Base-by-base conservation (phyloP, 1,140 invertebrate species). In the Brachionus angularis region DNA sequence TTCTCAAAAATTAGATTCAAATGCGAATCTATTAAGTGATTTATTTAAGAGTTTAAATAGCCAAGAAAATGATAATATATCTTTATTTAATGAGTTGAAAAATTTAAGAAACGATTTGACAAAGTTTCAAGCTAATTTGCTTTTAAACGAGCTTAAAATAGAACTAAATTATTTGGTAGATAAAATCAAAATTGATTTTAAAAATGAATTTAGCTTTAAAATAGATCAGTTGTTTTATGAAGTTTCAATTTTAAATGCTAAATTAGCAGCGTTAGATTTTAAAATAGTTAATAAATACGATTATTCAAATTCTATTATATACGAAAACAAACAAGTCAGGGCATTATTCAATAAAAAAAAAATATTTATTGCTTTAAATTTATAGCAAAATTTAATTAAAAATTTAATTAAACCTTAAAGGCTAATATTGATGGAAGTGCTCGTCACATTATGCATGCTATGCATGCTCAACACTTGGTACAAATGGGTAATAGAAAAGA, bases 401-500 rank as follows among this genome's bases (percentile, higher is more conserved):
- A n/a, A n/a, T n/a, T n/a, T n/a, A n/a, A n/a, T n/a, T n/a, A n/a
- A n/a, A n/a, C n/a, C n/a, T n/a, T n/a, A n/a, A n/a, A 58, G 62
- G 62, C 42, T 7, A 67, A 67, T 23, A 67, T 67, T 7, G 62
- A 67, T 33, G 62, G 62, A 16, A 47, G 42, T 23, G 62, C 62
- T 1, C 18, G 42, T 8, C 62, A 67, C 18, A 67, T 67, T 14
- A 31, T 47, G 42, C 67, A 70, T 29, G 67, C 67, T 25, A 47
- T 70, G 21, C 46, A 70, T 16, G 67, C 67, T 14, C 67, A 70
- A 21, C 47, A 70, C n/a, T n/a, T 70, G n/a, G 33, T 70, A 16
- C 67, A 70, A 53, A 50, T 50, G 46, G 67, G 67, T 14, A 50
- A 70, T 16, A 23, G 67, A 39, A 50, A 70, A 70, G 46, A 70